phyloP scores from a whole-genome alignment of 2,113 vertebrate genomes.

The Peromyscus californicus region DNA sequence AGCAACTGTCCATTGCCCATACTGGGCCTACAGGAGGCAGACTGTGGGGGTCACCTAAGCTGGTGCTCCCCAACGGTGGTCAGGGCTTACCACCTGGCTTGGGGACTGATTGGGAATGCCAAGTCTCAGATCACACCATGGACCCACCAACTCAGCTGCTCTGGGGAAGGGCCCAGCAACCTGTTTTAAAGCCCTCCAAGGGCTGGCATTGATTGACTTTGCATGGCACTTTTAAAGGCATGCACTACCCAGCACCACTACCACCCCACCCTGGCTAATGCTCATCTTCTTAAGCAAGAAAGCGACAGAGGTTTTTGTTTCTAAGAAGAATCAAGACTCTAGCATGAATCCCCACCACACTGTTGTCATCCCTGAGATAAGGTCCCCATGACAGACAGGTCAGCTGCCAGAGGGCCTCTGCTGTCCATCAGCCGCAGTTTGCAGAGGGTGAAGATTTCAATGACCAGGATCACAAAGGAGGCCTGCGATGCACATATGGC shows the following conservation, averaged over 20 bases:
- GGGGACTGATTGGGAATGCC: not conserved
- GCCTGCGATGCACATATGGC: constrained; percentile 81
- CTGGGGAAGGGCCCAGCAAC: not conserved
- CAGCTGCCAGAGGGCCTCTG: not conserved
- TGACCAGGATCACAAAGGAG: constrained; percentile 79
- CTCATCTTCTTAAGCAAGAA: not conserved
- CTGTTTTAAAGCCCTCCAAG: not conserved
- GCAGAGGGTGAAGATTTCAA: constrained; percentile 55
- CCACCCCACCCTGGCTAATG: not conserved
- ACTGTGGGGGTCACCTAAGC: not conserved
- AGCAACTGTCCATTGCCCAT: not conserved
- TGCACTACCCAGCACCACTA: not conserved
- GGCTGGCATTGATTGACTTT: not conserved
- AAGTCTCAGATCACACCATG: not conserved
- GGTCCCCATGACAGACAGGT: not conserved
- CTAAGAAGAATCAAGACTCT: constrained; percentile 7
- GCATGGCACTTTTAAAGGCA: not conserved
- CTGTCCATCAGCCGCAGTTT: not conserved
- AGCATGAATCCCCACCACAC: not conserved
- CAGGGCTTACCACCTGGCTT: not conserved
- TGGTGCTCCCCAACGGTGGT: not conserved
- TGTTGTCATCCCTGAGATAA: not conserved
- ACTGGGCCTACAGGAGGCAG: not conserved
- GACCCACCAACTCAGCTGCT: not conserved
- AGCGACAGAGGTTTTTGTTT: not conserved